A percentile compares a stretch with the other conserved stretches of the same genome.
phyloP scores from a whole-genome alignment of 2,113 vertebrate species.

The Crotalus tigris region DNA sequence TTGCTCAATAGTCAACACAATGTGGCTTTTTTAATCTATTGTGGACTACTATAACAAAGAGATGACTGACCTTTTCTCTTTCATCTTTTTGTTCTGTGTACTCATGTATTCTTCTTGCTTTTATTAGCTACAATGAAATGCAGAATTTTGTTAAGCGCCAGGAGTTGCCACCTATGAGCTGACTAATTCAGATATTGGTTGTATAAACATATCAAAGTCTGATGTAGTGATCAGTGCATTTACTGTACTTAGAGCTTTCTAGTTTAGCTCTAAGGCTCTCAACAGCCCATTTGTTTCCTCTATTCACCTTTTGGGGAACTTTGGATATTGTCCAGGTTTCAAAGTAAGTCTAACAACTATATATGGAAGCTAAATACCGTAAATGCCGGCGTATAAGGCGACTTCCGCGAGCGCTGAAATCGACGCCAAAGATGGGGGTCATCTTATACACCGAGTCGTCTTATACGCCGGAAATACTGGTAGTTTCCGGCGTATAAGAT shows the following conservation, averaged over 20 bases:
- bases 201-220: background rate
- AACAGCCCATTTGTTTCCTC: slow-evolving; percentile 36
- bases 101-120: background rate
- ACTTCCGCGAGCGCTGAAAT: too few species aligned
- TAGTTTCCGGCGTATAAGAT: too few species aligned
- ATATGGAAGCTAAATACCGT: background rate
- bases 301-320: slow-evolving; percentile 1
- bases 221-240: background rate
- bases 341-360: slow-evolving; percentile 12
- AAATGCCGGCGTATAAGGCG: too few species aligned
- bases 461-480: too few species aligned
- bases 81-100: accelerated
- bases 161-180: background rate
- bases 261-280: slow-evolving; percentile 30
- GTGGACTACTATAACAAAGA: background rate
- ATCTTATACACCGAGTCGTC: too few species aligned
- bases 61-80: background rate
- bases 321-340: slow-evolving; percentile 33
- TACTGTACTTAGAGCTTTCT: background rate
- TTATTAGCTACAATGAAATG: background rate
- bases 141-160: background rate
- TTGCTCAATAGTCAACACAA: background rate
- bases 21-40: background rate
- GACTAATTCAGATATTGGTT: accelerated
- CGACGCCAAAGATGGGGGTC: too few species aligned